These are phyloP conservation scores for Ophioninae sp. DNA, from an alignment of 2,888 invertebrate genomes.

Conservation along the genomic window DNA sequence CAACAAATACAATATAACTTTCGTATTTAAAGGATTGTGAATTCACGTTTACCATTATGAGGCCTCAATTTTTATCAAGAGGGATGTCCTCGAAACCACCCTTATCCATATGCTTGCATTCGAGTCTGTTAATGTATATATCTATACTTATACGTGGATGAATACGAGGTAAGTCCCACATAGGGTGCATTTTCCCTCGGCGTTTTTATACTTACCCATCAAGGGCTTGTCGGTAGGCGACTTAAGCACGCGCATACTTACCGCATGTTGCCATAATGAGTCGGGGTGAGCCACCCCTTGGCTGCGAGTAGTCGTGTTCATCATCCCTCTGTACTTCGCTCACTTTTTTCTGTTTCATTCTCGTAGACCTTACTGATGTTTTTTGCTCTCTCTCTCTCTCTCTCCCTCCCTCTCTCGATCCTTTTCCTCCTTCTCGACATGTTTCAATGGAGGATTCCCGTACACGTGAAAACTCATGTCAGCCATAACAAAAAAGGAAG, in stretches of 20 bases:
- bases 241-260: slow-evolving; percentile 77
- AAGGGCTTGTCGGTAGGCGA: slow-evolving; percentile 66
- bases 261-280: slow-evolving; percentile 80
- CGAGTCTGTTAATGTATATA: not conserved
- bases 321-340: slow-evolving; percentile 32
- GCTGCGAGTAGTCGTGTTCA: slow-evolving; percentile 13
- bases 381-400: slow-evolving; percentile 25
- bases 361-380: slow-evolving; percentile 43
- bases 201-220: slow-evolving; percentile 62
- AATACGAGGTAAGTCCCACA: slow-evolving; percentile 34
- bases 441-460: slow-evolving; percentile 63
- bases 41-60: too few relatives aligned
- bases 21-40: too few relatives aligned
- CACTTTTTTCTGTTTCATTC: slow-evolving; percentile 43
- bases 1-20: too few relatives aligned
- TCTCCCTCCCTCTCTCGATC: slow-evolving; percentile 6
- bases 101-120: not conserved
- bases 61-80: too few relatives aligned
- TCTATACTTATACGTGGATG: slow-evolving; percentile 26
- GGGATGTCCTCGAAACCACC: too few relatives aligned
- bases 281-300: slow-evolving; percentile 64
- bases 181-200: slow-evolving; percentile 34
- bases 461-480: slow-evolving; percentile 69
- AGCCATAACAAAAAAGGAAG: slow-evolving; percentile 72
- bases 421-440: slow-evolving; percentile 4